Percentiles rank a stretch among this genome's conserved stretches.
Evolutionary conservation across 1,140 invertebrate species (phyloP).

Genomic region (Agrypnia vestita): DNA sequence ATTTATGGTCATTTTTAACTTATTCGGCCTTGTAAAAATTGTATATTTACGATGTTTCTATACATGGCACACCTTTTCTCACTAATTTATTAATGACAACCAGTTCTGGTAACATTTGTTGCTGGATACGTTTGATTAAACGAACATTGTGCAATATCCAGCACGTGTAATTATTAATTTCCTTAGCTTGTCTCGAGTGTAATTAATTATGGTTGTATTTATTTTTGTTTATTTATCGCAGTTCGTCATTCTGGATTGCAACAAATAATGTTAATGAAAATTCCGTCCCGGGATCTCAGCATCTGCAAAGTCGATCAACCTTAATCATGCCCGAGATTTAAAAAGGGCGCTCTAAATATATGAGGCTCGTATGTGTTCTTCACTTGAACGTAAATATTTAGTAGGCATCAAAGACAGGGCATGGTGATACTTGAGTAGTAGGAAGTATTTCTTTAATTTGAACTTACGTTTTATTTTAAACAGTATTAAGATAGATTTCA

Average conservation of each 20-base stretch:
- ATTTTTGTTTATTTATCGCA: conserved; percentile 3
- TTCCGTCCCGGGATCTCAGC: neutral
- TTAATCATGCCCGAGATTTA: neutral
- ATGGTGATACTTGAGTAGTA: too few species aligned
- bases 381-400: too few species aligned
- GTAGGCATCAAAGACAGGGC: too few species aligned
- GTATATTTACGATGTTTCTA: too few species aligned
- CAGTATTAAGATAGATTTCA: too few species aligned
- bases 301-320: conserved; percentile 26
- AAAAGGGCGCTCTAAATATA: neutral
- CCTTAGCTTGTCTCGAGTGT: neutral
- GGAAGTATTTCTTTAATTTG: too few species aligned
- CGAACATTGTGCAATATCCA: neutral
- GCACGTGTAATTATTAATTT: conserved; percentile 24
- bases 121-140: neutral
- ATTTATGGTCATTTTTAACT: too few species aligned
- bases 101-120: conserved; percentile 23
- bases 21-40: too few species aligned
- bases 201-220: conserved; percentile 19
- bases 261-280: conserved; percentile 19
- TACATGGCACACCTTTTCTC: too few species aligned
- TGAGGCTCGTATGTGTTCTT: too few species aligned
- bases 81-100: neutral
- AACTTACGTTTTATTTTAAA: too few species aligned
- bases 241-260: neutral